A percentile compares a stretch with the other conserved stretches of the same genome.
phyloP scores from a whole-genome alignment of 92 coral and sea anemone species.

The Pocillopora meandrina region DNA sequence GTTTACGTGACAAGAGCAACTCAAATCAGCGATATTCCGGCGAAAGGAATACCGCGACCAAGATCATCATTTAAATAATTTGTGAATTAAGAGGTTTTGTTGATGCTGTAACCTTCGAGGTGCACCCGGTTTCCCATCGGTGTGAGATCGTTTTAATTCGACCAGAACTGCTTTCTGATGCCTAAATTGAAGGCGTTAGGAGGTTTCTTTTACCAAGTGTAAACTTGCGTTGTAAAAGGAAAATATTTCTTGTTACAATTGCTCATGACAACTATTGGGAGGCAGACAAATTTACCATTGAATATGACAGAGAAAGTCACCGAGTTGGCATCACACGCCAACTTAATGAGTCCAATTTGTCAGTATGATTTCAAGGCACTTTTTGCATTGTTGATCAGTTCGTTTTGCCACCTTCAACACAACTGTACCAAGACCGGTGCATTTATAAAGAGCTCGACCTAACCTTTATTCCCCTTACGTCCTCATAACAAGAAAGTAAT shows the following conservation, averaged over 20 bases:
- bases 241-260: conserved; percentile 15
- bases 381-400: conserved; percentile 35
- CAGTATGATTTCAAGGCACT: conserved; percentile 37
- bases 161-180: conserved; percentile 12
- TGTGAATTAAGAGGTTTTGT: conserved; percentile 17
- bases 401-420: conserved; percentile 25
- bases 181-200: neutral
- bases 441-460: conserved; percentile 14
- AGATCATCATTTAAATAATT: conserved; percentile 32
- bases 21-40: conserved; percentile 7
- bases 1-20: conserved; percentile 31
- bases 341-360: conserved; percentile 47
- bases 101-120: neutral
- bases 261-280: conserved; percentile 40
- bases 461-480: conserved; percentile 5
- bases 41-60: conserved; percentile 12
- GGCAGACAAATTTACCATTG: conserved; percentile 31
- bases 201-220: conserved; percentile 20
- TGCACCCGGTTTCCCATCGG: conserved; percentile 3
- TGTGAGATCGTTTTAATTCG: conserved; percentile 1
- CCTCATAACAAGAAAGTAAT: conserved; percentile 37
- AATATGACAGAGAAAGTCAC: conserved; percentile 26
- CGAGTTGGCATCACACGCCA: conserved; percentile 44
- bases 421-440: conserved; percentile 12
- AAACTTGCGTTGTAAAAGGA: conserved; percentile 24